Percentiles rank a stretch among this genome's conserved stretches.
Conservation (phyloP, 2,888 invertebrate genomes). For the Andrena minutula region DNA sequence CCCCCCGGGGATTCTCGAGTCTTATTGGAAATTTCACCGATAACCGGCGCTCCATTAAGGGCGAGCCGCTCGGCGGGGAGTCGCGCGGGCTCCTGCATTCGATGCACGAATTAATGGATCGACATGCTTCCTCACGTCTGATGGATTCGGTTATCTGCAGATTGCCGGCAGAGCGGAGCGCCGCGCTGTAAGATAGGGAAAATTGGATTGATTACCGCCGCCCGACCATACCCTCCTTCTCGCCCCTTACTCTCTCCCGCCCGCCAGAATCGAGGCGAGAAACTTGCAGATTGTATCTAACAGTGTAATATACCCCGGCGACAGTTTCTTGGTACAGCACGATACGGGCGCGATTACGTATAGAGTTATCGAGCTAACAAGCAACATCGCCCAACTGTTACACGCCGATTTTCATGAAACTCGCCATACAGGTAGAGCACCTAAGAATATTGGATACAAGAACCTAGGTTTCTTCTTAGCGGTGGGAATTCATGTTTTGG, state of each 20-base stretch:
- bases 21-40: slow-evolving; percentile 74
- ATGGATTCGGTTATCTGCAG: slow-evolving; percentile 63
- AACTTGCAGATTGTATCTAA: too few species aligned
- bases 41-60: slow-evolving; percentile 73
- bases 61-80: slow-evolving; percentile 48
- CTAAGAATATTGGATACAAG: too few species aligned
- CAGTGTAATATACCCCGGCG: too few species aligned
- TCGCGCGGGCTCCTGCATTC: slow-evolving; percentile 66
- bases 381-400: too few species aligned
- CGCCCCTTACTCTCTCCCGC: neutral
- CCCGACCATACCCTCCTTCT: neutral
- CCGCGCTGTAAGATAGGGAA: slow-evolving; percentile 23
- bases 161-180: slow-evolving; percentile 18
- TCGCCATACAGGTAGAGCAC: too few species aligned
- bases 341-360: too few species aligned
- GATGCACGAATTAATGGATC: slow-evolving; percentile 71
- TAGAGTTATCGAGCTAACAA: too few species aligned
- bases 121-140: slow-evolving; percentile 69
- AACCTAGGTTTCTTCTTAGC: too few species aligned
- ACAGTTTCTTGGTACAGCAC: too few species aligned
- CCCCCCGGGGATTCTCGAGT: slow-evolving; percentile 44
- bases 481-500: too few species aligned
- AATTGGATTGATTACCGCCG: slow-evolving; percentile 29
- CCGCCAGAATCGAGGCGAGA: neutral
- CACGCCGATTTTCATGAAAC: too few species aligned